These are phyloP conservation scores for Leptatherina wallacei DNA, from an alignment of 2,797 vertebrate species.

Conservation along the genomic window DNA sequence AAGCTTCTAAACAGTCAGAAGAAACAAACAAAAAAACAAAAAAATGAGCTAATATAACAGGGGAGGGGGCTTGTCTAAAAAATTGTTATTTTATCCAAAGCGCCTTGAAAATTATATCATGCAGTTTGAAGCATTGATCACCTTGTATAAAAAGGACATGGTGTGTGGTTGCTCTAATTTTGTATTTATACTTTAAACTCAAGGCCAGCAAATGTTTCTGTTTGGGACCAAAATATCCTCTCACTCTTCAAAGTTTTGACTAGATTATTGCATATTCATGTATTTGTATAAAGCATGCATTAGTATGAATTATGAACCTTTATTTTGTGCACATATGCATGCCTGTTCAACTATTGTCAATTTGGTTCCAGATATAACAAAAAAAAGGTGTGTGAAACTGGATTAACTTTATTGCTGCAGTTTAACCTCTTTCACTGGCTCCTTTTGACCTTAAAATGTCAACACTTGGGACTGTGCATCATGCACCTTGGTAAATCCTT, in stretches of 20 bases:
- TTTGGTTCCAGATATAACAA: background rate
- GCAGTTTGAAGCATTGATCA: background rate
- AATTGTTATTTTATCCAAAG: background rate
- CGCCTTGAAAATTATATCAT: background rate
- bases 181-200: background rate
- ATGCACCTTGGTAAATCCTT: constrained; percentile 23
- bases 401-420: constrained; percentile 41
- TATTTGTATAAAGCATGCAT: background rate
- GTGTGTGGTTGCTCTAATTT: background rate
- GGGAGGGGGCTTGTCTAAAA: background rate
- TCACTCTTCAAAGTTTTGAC: background rate
- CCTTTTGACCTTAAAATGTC: constrained; percentile 39
- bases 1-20: background rate
- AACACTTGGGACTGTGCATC: background rate
- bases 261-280: background rate
- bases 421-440: constrained; percentile 37
- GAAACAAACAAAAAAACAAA: background rate
- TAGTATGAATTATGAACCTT: background rate
- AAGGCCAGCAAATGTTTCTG: background rate
- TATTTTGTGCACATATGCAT: background rate
- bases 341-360: background rate
- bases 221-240: background rate
- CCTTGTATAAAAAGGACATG: background rate
- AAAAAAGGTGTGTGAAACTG: background rate
- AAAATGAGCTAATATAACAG: background rate